Base-by-base conservation (phyloP, 2,888 invertebrate species). In the Carpatolechia fugitivella region DNA sequence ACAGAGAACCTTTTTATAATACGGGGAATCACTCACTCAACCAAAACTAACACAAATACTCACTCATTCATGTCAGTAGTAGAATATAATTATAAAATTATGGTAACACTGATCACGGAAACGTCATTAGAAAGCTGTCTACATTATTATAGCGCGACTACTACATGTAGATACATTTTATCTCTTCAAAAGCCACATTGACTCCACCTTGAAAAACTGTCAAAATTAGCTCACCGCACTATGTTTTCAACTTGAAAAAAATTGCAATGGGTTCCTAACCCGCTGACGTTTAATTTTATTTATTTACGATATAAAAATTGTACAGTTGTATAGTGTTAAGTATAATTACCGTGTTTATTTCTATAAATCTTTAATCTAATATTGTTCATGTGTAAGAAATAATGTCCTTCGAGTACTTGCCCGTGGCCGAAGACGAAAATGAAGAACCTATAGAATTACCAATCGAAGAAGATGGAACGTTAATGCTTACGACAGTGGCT, bases 361-460 rank as follows among this genome's bases (percentile, higher is more conserved):
- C 80, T 82, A 82, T 76, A 76, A 72, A 69, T 76, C 78, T 82
- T 76, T 78, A 53, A 78, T 71, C 70, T 74, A 71, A 69, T 76
- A 79, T 78, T 76, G 88, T 89, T 85, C 79, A 90, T 89, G 89
- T 85, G 60, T 83, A 85, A 84, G 80, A 82, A 87, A 90, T 88
- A 89, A 90, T 90, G 90, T 90, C 90, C 80, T 89, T 88, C 87
- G 90, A 90, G 75, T 94, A 93, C 82, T 94, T 98, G 85, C 97
- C 97, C 93, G 98, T 99, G 68, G 96, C 97, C 65, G 99, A 99
- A 91, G 98, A 98, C 76, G 99, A 98, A 92, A 97, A 97, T 74
- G 98, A 98, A 80, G 99, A 99, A 89, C 97, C 98, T 65, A 98
- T 99, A 87, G 99, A 99, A 91, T 91, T 99, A 75, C 99, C 99